Conservation (phyloP, 2,797 vertebrate species). For the Trachurus trachurus region DNA sequence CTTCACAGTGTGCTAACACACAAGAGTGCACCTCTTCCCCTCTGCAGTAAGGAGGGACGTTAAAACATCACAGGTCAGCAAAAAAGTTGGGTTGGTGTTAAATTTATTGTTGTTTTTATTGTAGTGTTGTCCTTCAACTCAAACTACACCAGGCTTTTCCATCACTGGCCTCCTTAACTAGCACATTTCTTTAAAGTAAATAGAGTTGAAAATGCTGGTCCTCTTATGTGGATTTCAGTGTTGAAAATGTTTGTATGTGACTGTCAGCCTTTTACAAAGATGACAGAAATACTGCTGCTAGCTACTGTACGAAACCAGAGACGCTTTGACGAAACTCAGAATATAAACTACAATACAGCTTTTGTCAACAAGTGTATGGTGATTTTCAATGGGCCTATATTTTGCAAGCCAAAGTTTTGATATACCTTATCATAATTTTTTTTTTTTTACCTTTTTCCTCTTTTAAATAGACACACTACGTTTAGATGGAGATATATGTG, state of each 20-base stretch:
- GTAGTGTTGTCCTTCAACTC: background rate
- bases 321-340: too few species aligned
- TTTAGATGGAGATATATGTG: background rate
- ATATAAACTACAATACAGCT: background rate
- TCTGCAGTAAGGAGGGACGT: background rate
- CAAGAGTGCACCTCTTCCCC: background rate
- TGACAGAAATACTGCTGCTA: background rate
- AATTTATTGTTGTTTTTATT: too few species aligned
- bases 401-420: background rate
- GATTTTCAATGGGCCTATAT: background rate
- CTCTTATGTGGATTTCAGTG: background rate
- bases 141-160: background rate
- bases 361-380: background rate
- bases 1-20: background rate
- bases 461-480: background rate
- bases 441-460: background rate
- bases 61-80: background rate
- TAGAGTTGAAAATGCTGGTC: background rate
- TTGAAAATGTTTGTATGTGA: background rate
- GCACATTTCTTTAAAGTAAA: background rate
- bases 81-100: background rate
- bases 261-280: background rate
- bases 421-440: background rate
- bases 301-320: too few species aligned
- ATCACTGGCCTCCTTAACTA: background rate